Base-by-base conservation (phyloP, 1,140 invertebrate species). In the Mylabris phalerata region DNA sequence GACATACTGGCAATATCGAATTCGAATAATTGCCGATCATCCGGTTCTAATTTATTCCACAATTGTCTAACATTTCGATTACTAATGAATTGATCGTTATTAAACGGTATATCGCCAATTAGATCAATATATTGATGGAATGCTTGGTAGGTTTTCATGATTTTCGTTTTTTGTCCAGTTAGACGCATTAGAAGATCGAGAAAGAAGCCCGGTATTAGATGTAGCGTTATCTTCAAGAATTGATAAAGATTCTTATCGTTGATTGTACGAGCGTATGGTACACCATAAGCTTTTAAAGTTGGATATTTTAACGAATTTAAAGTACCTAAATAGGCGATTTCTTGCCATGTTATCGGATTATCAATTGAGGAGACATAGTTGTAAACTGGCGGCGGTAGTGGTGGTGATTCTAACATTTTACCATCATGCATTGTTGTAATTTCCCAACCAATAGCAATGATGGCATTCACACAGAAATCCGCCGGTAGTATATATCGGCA, bases 311-410 rank as follows among this genome's bases (percentile, higher is more conserved):
- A 63, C 0, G 77, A 75, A 55, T 76, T 71, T 0, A 71, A 65
- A 46, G 4, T 32, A 57, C 78, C 80, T 4, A 75, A 71, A 3
- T 70, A 50, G 60, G 75, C 73, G 64, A 84, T 86, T 11, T 83
- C 77, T 1, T 76, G 67, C 84, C 85, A 87, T 4, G 80, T 83
- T 9, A 88, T 73, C 24, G 82, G 82, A 60, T 86, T 85, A 41
- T 86, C 81, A 2, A 73, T 70, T 7, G 80, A 83, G 4, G 84
- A 84, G 2, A 86, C 83, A 66, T 82, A 87, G 68, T 89, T 87
- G 71, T 85, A 87, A 45, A 87, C 82, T 2, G 81, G 73, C 11
- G 66, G 59, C 3, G 56, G 4, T 42, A 27, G 26, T 45, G 46
- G 13, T 46, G 25, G 5, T 32, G 4, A 19, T 32, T 32, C 32